Evolutionary conservation across 2,888 invertebrate genomes (phyloP), one percentile per base, ranked within the genome.

Genomic region (Myopa testacea): DNA sequence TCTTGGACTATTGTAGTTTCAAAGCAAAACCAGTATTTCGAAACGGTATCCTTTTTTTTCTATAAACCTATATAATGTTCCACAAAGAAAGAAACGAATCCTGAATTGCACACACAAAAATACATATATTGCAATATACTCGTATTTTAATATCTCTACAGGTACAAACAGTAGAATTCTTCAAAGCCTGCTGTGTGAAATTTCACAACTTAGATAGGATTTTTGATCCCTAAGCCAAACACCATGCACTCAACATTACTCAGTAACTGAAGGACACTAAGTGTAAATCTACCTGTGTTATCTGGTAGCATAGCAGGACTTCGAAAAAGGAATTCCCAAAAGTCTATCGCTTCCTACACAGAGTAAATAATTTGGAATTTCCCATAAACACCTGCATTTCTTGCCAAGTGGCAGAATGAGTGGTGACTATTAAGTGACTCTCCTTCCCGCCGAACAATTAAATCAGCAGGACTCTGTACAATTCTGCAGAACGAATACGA

Each of bases 341-440:
- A 10, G 10, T 40, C 6, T 12, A 5, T 4, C 34, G 16, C 38
- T 38, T 37, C 40, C 34, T 73, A 62, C n/a, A 37, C 37, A 74
- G 74, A 65, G 65, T 63, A 34, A 50, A 50, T 16, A 19, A 40
- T 52, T 45, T 40, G 73, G 73, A 50, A 45, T 62, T 63, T 65
- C 65, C 65, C 19, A 65, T 63, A 65, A 52, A 74, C 74, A 74
- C 74, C 74, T 74, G 74, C 74, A 63, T 63, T 12, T 58, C 5
- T 58, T 58, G 45, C 45, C 58, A 58, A 58, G 45, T 6, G 45
- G 10, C 45, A 45, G 45, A 45, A 45, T 8, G 45, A 45, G 45
- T 45, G 14, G 19, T 58, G n/a, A 58, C 14, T 52, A 52, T 14
- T 52, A 2, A 52, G 52, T 14, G 14, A 8, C 52, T 52, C 14